Evolutionary conservation across 2,797 vertebrate species (phyloP), one percentile per base, ranked within the genome.

Genomic region (Syngnathus acus): DNA sequence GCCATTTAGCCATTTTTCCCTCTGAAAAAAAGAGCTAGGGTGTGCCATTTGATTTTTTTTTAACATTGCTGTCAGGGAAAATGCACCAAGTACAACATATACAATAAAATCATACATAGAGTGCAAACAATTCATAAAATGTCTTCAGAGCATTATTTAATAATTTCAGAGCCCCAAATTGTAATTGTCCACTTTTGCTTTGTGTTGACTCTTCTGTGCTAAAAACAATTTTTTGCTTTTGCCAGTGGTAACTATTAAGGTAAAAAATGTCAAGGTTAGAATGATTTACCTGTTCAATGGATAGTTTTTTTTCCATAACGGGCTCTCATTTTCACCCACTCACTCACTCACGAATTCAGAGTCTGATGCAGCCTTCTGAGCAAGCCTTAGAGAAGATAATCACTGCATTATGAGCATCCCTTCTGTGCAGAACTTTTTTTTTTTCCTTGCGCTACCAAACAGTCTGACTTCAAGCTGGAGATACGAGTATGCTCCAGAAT

Each of bases 311-410:
- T 40, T 7, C 32, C 32, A 32, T 32, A 32, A 19, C 7, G 21
- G 40, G 19, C 17, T 60, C 60, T 61, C 19, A 9, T 9, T 60
- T 40, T 40, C 55, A 45, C n/a, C 26, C 61, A 14, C 61, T 45
- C 14, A 62, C n/a, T 45, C 61, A 14, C 61, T 45, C 14, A 63
- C 62, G 17, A 47, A 51, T 19, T 13, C 62, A 48, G 45, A 64
- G 47, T 26, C 23, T 9, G 62, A 39, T 40, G 32, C 67, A 66
- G 65, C 64, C 67, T 64, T 72, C 79, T 58, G 82, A 79, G 73
- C 76, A 82, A 80, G 82, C 72, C 14, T 71, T 64, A 69, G 65
- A 84, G 76, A 80, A 77, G 80, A 82, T 84, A 80, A 88, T 88
- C 79, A 66, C 68, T 72, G 74, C 67, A 59, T 71, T 76, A 73